Evolutionary conservation across 2,113 vertebrate species (phyloP).

Genomic region (Microtus montanus): DNA sequence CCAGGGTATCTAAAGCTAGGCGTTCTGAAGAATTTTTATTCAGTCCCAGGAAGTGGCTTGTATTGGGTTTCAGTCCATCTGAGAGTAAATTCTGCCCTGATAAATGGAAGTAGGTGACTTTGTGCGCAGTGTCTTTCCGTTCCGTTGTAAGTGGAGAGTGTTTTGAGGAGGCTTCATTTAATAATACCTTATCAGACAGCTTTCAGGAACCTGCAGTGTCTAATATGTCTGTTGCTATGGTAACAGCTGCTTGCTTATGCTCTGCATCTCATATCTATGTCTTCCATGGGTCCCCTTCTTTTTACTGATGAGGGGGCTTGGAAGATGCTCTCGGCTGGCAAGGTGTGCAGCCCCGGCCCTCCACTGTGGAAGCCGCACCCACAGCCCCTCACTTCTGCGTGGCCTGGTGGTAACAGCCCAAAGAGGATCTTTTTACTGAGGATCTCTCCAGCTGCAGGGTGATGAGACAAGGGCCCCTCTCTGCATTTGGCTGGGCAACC

Average conservation of each 20-base stretch:
- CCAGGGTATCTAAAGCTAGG: neutral
- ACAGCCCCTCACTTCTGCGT: neutral
- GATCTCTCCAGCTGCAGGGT: conserved; percentile 15
- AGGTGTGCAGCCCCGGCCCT: neutral
- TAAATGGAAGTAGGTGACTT: conserved; percentile 75
- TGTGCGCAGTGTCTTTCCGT: conserved; percentile 72
- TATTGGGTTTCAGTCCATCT: conserved; percentile 44
- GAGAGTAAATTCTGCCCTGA: conserved; percentile 62
- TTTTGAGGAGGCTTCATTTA: conserved; percentile 86
- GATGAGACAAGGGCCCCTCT: neutral
- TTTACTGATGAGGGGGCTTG: conserved; percentile 65
- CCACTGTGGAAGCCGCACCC: conserved; percentile 25
- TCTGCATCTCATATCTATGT: conserved; percentile 81
- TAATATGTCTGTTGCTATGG: conserved; percentile 88
- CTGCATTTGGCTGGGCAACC: neutral
- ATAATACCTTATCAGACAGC: conserved; percentile 89
- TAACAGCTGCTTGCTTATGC: conserved; percentile 83
- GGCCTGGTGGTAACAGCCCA: conserved; percentile 39
- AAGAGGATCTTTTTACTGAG: neutral
- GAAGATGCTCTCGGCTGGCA: conserved; percentile 60
- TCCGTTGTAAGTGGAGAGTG: conserved; percentile 77
- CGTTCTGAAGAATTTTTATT: neutral
- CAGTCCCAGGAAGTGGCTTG: conserved; percentile 36
- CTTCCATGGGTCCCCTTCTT: conserved; percentile 70
- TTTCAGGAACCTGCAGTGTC: conserved; percentile 87